phyloP scores from a whole-genome alignment of 2,797 vertebrate genomes.

The Octomys mimax region DNA sequence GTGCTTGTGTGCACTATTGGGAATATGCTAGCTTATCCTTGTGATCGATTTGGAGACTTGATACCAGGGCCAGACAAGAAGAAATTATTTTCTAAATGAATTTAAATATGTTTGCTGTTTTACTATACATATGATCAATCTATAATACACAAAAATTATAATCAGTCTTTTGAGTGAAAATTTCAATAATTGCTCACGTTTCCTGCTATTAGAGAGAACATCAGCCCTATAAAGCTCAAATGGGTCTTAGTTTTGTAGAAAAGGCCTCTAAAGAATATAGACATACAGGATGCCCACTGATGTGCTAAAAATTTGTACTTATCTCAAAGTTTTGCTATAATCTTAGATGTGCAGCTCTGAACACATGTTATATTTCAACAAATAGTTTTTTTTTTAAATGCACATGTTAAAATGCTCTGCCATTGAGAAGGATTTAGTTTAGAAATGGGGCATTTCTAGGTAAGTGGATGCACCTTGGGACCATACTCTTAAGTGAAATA shows the following conservation, averaged over 20 bases:
- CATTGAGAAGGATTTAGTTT: not conserved
- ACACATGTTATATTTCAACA: not conserved
- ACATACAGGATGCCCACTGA: not conserved
- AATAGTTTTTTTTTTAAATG: not conserved
- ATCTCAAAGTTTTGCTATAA: not conserved
- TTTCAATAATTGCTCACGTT: constrained; percentile 6
- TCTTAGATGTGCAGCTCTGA: not conserved
- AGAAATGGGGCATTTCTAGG: not conserved
- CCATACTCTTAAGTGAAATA: not conserved
- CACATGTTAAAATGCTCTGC: not conserved
- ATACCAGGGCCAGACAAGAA: constrained; percentile 49
- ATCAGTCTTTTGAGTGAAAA: constrained; percentile 51
- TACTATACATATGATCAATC: not conserved
- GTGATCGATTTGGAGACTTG: not conserved
- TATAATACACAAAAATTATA: constrained; percentile 19
- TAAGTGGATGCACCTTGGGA: not conserved
- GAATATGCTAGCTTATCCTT: constrained; percentile 8
- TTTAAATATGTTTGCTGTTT: constrained; percentile 49
- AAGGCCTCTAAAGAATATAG: not conserved
- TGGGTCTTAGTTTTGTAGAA: not conserved
- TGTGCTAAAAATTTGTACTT: not conserved
- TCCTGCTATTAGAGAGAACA: not conserved
- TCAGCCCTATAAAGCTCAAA: not conserved
- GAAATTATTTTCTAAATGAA: constrained; percentile 29
- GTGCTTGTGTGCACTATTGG: not conserved